Percentiles rank a stretch among this genome's conserved stretches.
Evolutionary conservation across 1,140 invertebrate species (phyloP).

Genomic region (Drosophila mojavensis): DNA sequence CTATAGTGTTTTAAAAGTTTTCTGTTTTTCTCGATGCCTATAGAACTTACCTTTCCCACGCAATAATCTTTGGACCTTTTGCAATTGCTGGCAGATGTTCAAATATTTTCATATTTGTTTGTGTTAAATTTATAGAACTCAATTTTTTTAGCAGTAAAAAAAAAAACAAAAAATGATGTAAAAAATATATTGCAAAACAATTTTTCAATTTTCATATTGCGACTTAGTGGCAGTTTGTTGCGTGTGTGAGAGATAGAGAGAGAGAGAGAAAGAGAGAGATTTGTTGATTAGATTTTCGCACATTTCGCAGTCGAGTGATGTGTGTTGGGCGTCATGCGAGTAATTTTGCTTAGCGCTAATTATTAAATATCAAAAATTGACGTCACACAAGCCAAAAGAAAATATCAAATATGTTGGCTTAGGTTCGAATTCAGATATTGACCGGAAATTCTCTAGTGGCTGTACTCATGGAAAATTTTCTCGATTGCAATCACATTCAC

Average conservation of each 20-base stretch:
- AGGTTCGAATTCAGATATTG: slow-evolving; percentile 20
- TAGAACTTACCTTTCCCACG: slow-evolving; percentile 70
- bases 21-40: slow-evolving; percentile 8
- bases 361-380: slow-evolving; percentile 49
- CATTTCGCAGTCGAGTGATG: slow-evolving; percentile 25
- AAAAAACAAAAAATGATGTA: background rate
- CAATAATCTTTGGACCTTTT: slow-evolving; percentile 31
- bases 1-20: no score
- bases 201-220: slow-evolving; percentile 43
- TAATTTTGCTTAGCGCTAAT: slow-evolving; percentile 62
- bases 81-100: slow-evolving; percentile 58
- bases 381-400: slow-evolving; percentile 23
- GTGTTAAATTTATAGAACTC: slow-evolving; percentile 42
- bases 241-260: slow-evolving; percentile 14
- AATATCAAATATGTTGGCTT: slow-evolving; percentile 17
- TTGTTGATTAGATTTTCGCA: slow-evolving; percentile 68
- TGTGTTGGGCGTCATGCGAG: slow-evolving; percentile 23
- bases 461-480: background rate
- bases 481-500: slow-evolving; percentile 24
- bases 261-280: slow-evolving; percentile 3
- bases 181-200: background rate
- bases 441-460: background rate
- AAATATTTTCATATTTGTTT: slow-evolving; percentile 38
- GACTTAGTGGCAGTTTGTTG: slow-evolving; percentile 38
- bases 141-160: slow-evolving; percentile 52